A percentile compares a stretch with the other conserved stretches of the same genome.
These are phyloP conservation scores for Cataglyphis albicans DNA, from an alignment of 2,888 invertebrate species.

Conservation along the genomic window DNA sequence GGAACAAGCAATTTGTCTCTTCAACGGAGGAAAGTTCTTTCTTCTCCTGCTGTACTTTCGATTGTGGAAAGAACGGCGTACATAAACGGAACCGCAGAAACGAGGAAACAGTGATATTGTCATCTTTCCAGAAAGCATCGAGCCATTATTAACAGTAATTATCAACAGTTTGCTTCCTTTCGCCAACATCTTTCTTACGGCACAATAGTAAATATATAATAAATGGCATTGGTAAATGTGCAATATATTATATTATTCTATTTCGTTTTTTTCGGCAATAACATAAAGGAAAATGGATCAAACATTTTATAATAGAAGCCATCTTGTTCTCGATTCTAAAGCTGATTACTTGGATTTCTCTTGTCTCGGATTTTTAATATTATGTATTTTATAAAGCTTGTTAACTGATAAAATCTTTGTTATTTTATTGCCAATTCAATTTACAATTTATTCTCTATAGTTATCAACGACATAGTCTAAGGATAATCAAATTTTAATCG, in stretches of 20 bases:
- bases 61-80: slow-evolving; percentile 9
- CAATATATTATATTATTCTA: background rate
- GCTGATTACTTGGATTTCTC: background rate
- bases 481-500: slow-evolving; percentile 41
- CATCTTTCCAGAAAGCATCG: background rate
- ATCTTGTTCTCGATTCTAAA: background rate
- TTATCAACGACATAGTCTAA: slow-evolving; percentile 23
- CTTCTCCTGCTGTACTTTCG: background rate
- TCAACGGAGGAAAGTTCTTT: slow-evolving; percentile 29
- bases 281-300: background rate
- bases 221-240: background rate
- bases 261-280: background rate
- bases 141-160: slow-evolving; percentile 2
- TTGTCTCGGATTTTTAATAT: background rate
- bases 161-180: slow-evolving; percentile 34
- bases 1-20: slow-evolving; percentile 50
- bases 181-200: background rate
- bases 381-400: background rate
- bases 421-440: slow-evolving; percentile 25
- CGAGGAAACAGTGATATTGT: slow-evolving; percentile 4
- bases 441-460: slow-evolving; percentile 33
- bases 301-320: background rate
- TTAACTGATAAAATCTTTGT: background rate
- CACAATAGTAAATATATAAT: slow-evolving; percentile 10
- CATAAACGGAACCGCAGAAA: slow-evolving; percentile 32